phyloP scores from a whole-genome alignment of 2,888 invertebrate species.

The Heliconius erato region DNA sequence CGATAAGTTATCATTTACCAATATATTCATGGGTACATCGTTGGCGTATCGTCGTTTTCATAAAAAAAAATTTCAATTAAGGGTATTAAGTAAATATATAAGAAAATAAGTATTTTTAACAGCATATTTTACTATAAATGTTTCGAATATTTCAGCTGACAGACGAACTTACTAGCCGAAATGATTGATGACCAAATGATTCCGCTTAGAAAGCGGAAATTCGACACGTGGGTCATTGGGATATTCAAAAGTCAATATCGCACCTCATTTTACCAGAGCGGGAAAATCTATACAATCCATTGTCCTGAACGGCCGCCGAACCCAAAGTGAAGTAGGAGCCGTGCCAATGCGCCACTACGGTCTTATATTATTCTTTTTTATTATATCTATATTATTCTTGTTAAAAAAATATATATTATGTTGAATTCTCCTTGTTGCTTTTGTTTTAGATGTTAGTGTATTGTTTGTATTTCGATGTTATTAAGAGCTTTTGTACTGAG shows the following conservation, averaged over 20 bases:
- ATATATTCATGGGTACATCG: too few relatives aligned
- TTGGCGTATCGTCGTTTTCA: neutral
- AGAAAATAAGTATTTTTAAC: neutral
- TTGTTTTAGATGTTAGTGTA: slow-evolving; percentile 24
- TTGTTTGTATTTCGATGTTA: slow-evolving; percentile 19
- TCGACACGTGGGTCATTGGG: too few relatives aligned
- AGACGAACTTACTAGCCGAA: too few relatives aligned
- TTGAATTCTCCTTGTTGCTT: neutral
- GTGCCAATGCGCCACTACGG: too few relatives aligned
- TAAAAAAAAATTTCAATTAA: neutral
- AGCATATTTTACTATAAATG: too few relatives aligned
- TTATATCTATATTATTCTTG: neutral
- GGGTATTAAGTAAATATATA: neutral
- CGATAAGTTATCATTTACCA: slow-evolving; percentile 36
- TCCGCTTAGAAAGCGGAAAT: too few relatives aligned
- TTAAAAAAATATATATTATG: neutral
- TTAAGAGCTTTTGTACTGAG: slow-evolving; percentile 7
- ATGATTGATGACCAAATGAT: too few relatives aligned
- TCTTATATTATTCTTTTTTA: neutral
- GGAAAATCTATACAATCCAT: neutral
- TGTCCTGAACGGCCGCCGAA: too few relatives aligned
- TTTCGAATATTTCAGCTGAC: too few relatives aligned
- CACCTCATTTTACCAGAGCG: neutral
- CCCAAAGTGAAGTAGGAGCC: too few relatives aligned
- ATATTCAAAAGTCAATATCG: neutral